A percentile compares a stretch with the other conserved stretches of the same genome.
These are phyloP conservation scores for Sphenopsis melanotis DNA, from an alignment of 2,797 vertebrate species.

Conservation along the genomic window DNA sequence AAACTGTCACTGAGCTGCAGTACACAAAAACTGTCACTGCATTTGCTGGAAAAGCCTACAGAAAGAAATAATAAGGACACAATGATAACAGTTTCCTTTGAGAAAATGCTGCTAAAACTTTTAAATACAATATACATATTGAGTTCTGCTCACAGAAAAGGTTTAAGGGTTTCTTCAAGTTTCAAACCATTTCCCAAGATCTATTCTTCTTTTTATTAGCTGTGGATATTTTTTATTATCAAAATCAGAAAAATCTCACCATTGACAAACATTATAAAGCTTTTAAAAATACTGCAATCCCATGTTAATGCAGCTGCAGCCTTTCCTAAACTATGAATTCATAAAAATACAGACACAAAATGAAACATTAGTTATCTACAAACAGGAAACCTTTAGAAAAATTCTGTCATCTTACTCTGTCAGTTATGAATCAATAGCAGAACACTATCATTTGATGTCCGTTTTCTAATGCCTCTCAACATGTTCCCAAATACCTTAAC, in stretches of 20 bases:
- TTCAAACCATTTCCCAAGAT: background rate
- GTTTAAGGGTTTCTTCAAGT: background rate
- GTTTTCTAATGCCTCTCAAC: background rate
- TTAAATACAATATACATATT: background rate
- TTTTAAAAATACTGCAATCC: background rate
- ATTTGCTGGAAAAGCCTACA: slow-evolving; percentile 89
- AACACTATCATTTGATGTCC: background rate
- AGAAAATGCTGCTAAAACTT: background rate
- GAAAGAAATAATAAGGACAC: background rate
- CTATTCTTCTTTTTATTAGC: background rate
- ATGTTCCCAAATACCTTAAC: background rate
- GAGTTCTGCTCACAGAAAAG: background rate
- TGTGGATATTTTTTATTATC: background rate
- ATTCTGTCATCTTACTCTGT: background rate
- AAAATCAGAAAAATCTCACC: background rate
- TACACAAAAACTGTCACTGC: slow-evolving; percentile 88
- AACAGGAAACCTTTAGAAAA: background rate
- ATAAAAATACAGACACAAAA: background rate
- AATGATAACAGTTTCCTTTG: background rate
- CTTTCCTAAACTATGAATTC: background rate
- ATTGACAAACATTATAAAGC: background rate
- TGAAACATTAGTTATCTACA: background rate
- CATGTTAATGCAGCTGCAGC: background rate
- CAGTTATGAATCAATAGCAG: background rate
- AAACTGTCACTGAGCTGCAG: slow-evolving; percentile 87